Evolutionary conservation across 1,140 invertebrate species (phyloP).

Genomic region (Microplitis mediator): DNA sequence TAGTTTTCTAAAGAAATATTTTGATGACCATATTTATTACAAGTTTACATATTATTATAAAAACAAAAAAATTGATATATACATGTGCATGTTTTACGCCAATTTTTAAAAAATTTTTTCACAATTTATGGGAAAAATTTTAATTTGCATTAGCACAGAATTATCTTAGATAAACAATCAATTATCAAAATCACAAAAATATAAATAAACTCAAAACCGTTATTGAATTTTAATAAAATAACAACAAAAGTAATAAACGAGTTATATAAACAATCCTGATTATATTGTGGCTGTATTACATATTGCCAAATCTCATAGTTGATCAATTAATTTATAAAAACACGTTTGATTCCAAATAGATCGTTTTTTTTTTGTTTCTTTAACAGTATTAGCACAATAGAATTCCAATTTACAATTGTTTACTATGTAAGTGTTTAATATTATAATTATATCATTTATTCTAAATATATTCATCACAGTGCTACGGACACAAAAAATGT

Average conservation of each 20-base stretch:
- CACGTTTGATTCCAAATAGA: not conserved
- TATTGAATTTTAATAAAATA: not conserved
- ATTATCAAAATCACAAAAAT: too few species aligned
- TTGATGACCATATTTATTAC: too few species aligned
- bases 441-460: conserved; percentile 49
- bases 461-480: conserved; percentile 62
- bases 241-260: not conserved
- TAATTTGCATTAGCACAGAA: too few species aligned
- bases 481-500: conserved; percentile 62
- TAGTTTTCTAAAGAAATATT: too few species aligned
- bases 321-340: not conserved
- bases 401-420: conserved; percentile 39
- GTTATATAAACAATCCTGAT: not conserved
- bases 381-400: conserved; percentile 50
- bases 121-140: too few species aligned
- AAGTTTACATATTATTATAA: too few species aligned
- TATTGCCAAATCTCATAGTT: not conserved
- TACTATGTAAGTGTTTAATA: conserved; percentile 10
- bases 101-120: too few species aligned
- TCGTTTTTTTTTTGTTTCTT: not conserved
- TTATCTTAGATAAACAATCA: too few species aligned
- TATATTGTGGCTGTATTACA: not conserved
- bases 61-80: too few species aligned
- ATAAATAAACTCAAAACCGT: too few species aligned
- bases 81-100: too few species aligned